phyloP scores from a whole-genome alignment of 2,797 vertebrate genomes.

The Syngnathus rostellatus region DNA sequence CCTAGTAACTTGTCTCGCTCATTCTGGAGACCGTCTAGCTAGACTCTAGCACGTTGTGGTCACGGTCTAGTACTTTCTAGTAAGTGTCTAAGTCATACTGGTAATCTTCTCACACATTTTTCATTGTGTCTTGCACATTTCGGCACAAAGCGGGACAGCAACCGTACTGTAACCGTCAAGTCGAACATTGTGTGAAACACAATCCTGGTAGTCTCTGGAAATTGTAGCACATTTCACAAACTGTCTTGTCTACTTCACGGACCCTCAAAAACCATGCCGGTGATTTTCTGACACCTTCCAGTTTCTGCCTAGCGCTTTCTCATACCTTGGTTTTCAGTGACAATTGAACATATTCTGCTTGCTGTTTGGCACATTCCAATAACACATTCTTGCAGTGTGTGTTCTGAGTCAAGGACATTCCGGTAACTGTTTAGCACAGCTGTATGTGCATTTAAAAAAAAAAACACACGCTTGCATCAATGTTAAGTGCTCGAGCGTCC shows the following conservation, averaged over 20 bases:
- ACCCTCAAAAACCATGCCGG: too few relatives aligned
- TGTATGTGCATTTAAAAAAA: background rate
- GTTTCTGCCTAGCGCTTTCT: too few relatives aligned
- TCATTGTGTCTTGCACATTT: too few relatives aligned
- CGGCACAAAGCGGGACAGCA: too few relatives aligned
- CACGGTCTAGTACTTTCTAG: background rate
- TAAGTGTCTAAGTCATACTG: background rate
- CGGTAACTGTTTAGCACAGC: background rate
- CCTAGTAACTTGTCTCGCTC: too few relatives aligned
- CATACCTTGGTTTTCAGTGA: background rate
- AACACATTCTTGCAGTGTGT: background rate
- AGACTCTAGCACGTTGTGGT: background rate
- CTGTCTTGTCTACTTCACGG: background rate
- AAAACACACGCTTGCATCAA: background rate
- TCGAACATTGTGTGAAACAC: background rate
- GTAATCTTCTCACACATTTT: background rate
- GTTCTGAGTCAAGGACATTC: background rate
- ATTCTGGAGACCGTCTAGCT: too few relatives aligned
- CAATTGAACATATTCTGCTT: background rate
- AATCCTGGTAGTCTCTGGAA: too few relatives aligned
- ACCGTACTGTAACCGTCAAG: background rate
- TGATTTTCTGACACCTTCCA: too few relatives aligned
- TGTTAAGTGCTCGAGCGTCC: background rate
- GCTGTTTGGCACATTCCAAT: background rate
- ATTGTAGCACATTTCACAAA: background rate